Evolutionary conservation across 2,113 vertebrate species (phyloP), one percentile per base, ranked within the genome.

Genomic region (Urocitellus parryii): DNA sequence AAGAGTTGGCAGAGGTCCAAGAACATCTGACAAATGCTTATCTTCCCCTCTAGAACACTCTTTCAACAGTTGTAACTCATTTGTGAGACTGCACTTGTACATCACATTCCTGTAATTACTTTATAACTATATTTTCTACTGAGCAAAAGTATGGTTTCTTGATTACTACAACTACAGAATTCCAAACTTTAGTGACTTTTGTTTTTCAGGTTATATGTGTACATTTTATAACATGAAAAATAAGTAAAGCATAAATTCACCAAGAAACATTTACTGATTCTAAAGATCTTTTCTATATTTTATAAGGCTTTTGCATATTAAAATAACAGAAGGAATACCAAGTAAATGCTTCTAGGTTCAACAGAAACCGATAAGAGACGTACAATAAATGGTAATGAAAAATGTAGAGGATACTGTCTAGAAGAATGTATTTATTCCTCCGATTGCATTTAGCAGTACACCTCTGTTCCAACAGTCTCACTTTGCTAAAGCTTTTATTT

Each of bases 11-110:
- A 42, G 45, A 93, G 4, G 34, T 25, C 76, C 11, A 37, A 24
- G 58, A 56, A 82, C 37, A 80, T 82, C 78, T 88, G 91, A 95
- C 42, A 72, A 86, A 74, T 79, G 76, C 56, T 94, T 93, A 89
- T 97, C 74, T 91, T 86, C 81, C 63, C 48, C 77, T 86, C 27
- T 56, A 67, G 81, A 96, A 82, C 63, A 39, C 76, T 32, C 39
- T 97, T 90, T 93, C 78, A 96, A 86, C 32, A 37, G 85, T 85
- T 17, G 4, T 56, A 70, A 58, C 51, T 90, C 81, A 82, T 72
- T 88, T 70, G 25, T 37, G 32, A 88, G 39, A 34, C 82, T 82
- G 9, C 27, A 39, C 61, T 67, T 67, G 12, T 9, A 76, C 0
- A 39, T 13, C 32, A 37, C 72, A 77, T 80, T 93, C 51, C 58